Percentiles rank a stretch among this genome's conserved stretches.
Evolutionary conservation across 2,113 vertebrate species (phyloP).

Genomic region (Ceyx melanurus): DNA sequence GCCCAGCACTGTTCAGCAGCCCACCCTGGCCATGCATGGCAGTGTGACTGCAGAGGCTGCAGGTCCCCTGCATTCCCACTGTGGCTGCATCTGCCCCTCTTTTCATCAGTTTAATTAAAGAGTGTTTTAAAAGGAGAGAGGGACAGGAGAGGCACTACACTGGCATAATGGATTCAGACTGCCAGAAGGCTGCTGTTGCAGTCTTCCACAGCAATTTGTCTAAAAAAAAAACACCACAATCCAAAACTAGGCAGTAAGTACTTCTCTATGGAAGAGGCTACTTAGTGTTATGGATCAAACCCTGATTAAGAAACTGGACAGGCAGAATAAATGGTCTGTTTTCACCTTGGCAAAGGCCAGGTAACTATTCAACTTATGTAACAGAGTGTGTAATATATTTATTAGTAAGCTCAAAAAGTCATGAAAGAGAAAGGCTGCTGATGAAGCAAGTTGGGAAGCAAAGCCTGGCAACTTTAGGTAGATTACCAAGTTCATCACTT

Average conservation of each 20-base stretch:
- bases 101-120: constrained; percentile 46
- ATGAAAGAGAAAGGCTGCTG: constrained; percentile 19
- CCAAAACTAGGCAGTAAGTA: not conserved
- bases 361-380: not conserved
- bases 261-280: not conserved
- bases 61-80: constrained; percentile 24
- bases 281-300: constrained; percentile 5
- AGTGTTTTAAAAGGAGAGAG: not conserved
- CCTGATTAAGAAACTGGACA: not conserved
- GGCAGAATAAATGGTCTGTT: constrained; percentile 1
- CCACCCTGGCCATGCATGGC: not conserved
- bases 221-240: not conserved
- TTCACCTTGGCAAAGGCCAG: constrained; percentile 29
- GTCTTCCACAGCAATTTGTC: not conserved
- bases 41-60: not conserved
- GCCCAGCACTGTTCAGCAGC: not conserved
- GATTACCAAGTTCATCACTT: constrained; percentile 20
- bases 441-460: constrained; percentile 34
- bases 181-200: constrained; percentile 25
- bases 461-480: not conserved
- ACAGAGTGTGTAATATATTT: constrained; percentile 12
- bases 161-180: constrained; percentile 25
- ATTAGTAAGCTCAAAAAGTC: constrained; percentile 19
- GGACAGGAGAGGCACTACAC: constrained; percentile 11
- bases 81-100: constrained; percentile 48